Base-by-base conservation (phyloP, 2,113 vertebrate species). In the Piprites chloris region DNA sequence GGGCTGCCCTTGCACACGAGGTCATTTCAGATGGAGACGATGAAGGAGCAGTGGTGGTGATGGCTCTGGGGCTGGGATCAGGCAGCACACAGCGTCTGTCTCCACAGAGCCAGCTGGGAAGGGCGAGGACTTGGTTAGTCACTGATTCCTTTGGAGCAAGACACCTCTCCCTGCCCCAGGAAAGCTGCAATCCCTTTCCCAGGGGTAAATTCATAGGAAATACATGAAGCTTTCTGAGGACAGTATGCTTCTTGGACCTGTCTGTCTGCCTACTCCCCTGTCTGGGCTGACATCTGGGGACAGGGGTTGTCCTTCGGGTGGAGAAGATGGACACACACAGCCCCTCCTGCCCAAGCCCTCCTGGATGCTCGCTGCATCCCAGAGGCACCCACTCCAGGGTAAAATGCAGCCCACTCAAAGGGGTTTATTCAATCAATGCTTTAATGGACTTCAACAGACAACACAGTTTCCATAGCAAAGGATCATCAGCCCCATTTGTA, bases 381-480 rank as follows among this genome's bases (percentile, higher is more conserved):
- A 22, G 32, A 58, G 37, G n/a, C 0, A 0, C 46, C 42, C 52
- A 37, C 56, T 1, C 33, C 5, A 1, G 44, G 6, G 28, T 32
- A 61, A 61, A 92, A 90, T 22, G 17, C 86, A 50, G 27, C n/a
- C 47, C 27, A 3, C 19, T n/a, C 35, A 21, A 24, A 72, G 16
- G 21, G 5, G 6, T 90, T 95, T 95, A 71, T 72, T 66, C 71
- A 56, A 65, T 42, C 52, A 20, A 9, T 1, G 13, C 42, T 95
- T 91, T 90, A 86, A 93, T 90, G 47, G 93, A 84, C 63, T 71
- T 35, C n/a, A 93, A 75, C 23, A 75, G 53, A 84, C 56, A 72
- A 85, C 67, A 20, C 0, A 0, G 91, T 92, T 96, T 74, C 94
- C 80, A 90, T 55, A 66, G 87, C 93, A 67, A 84, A 46, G 37